A percentile compares a stretch with the other conserved stretches of the same genome.
These are phyloP conservation scores for Neodiprion lecontei DNA, from an alignment of 1,140 invertebrate genomes.

Conservation along the genomic window DNA sequence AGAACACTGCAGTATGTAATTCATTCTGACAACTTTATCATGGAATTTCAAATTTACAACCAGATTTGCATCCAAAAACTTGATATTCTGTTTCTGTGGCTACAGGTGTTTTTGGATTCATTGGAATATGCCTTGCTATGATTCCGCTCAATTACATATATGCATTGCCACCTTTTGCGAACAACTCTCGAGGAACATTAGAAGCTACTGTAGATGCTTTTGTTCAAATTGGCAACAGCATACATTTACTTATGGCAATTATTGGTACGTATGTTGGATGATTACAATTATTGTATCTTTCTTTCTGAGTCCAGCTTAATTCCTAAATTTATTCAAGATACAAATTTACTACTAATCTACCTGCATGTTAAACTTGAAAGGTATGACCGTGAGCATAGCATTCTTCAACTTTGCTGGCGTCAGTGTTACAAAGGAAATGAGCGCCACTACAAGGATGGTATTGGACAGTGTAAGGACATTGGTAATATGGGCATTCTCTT, in stretches of 20 bases:
- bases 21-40: too few species aligned
- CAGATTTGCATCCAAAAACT: too few species aligned
- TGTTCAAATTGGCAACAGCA: slow-evolving; percentile 78
- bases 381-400: slow-evolving; percentile 90
- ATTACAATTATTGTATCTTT: slow-evolving; percentile 11
- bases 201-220: slow-evolving; percentile 89
- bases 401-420: slow-evolving; percentile 97
- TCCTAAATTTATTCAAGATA: slow-evolving; percentile 10
- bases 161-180: slow-evolving; percentile 75
- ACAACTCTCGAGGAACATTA: slow-evolving; percentile 78
- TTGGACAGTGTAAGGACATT: slow-evolving; percentile 89
- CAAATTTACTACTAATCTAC: slow-evolving; percentile 14
- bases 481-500: slow-evolving; percentile 85
- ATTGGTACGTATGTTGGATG: slow-evolving; percentile 63
- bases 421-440: slow-evolving; percentile 93
- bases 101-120: slow-evolving; percentile 83
- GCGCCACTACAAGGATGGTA: slow-evolving; percentile 91
- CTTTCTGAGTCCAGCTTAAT: background rate
- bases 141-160: slow-evolving; percentile 87
- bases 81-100: slow-evolving; percentile 19
- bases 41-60: too few species aligned
- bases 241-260: slow-evolving; percentile 69
- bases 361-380: slow-evolving; percentile 56
- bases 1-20: too few species aligned
- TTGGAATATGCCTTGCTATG: slow-evolving; percentile 74